phyloP scores from a whole-genome alignment of 1,140 invertebrate species.

The Zeugodacus cucurbitae region DNA sequence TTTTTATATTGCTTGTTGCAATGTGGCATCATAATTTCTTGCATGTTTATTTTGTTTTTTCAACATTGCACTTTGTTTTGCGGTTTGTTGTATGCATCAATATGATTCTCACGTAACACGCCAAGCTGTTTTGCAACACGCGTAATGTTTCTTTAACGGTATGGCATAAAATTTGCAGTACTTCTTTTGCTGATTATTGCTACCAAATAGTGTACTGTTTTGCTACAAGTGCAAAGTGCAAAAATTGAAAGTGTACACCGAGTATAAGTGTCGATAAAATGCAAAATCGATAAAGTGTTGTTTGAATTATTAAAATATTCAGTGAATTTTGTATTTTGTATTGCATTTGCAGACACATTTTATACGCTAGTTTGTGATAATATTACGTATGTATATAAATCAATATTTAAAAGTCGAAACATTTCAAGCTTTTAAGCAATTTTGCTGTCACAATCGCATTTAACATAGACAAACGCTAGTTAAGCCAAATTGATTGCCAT shows the following conservation, averaged over 20 bases:
- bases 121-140: neutral
- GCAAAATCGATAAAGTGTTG: neutral
- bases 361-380: neutral
- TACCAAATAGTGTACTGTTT: neutral
- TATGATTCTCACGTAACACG: neutral
- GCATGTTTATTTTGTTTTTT: neutral
- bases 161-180: neutral
- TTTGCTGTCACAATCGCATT: neutral
- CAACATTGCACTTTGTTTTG: neutral
- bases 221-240: neutral
- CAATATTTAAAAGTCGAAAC: neutral
- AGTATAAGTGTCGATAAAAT: neutral
- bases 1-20: neutral
- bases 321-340: neutral
- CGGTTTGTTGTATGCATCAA: neutral
- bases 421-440: neutral
- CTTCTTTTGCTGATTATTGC: neutral
- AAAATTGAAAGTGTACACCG: neutral
- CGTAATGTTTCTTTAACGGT: neutral
- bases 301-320: neutral
- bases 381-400: too few relatives aligned
- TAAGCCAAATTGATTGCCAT: neutral
- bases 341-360: neutral
- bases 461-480: neutral
- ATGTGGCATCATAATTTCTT: slow-evolving; percentile 9